Base-by-base conservation (phyloP, 1,140 invertebrate genomes). In the Heliconius hermathena region DNA sequence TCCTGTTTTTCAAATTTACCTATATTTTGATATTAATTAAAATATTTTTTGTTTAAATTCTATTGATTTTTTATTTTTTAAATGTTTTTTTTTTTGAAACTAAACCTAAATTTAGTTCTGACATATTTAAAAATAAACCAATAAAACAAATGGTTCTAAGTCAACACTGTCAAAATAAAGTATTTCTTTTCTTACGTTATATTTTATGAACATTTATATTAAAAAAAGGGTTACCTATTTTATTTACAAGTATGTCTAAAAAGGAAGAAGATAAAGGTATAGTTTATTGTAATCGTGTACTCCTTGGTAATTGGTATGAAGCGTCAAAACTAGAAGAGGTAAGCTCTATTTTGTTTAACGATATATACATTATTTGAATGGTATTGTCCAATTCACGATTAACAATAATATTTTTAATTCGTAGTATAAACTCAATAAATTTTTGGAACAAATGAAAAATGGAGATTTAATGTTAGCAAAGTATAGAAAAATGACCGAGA, bases 261-360 rank as follows among this genome's bases (percentile, higher is more conserved):
- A 79, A 81, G 26, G 87, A 90, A n/a, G 84, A 89, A 76, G 91
- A 94, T 82, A 93, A 91, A 84, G 90, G 90, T 57, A 93, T 92
- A 82, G 89, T 93, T 76, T 94, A 90, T 82, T 87, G 86, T 36
- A 93, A 93, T 81, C 85, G 90, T 46, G 92, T 93, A 36, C 89
- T 83, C 49, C 81, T 91, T 16, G 93, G 93, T 46, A 94, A 94
- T 85, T 94, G 93, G 93, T 92, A 91, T 83, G 93, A 94, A 84
- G 85, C 91, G 8, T 81, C 88, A 9, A 86, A 88, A 83, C 85
- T 94, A 74, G 91, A 94, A 81, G 93, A 94, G 87, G 93, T 93
- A 80, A 86, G 74, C 38, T 72, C 26, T 60, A 46, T 54, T 74
- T 54, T 71, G 57, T 46, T 3, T 46, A 76, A 57, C 20, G 8